Conservation (phyloP, 2,113 vertebrate species). For the Nettapus auritus region DNA sequence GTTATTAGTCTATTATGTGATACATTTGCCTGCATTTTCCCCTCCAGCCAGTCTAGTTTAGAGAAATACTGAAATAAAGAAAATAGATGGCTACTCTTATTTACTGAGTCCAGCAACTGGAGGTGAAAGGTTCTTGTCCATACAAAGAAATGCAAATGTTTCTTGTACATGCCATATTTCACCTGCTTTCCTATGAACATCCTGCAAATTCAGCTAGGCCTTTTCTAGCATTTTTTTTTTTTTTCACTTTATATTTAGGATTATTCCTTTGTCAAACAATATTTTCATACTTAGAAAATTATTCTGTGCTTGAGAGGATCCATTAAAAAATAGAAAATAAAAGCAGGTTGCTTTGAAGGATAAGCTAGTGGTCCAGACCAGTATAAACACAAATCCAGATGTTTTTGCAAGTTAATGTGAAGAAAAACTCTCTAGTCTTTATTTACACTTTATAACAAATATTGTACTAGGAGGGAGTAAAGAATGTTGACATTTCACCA, state of each 20-base stretch:
- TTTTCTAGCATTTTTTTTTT: constrained; percentile 34
- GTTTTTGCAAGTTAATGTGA: constrained; percentile 44
- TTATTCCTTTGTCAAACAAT: constrained; percentile 25
- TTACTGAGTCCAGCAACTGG: not conserved
- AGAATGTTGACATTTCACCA: constrained; percentile 69
- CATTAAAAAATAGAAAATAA: constrained; percentile 28
- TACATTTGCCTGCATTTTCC: not conserved
- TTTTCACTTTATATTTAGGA: constrained; percentile 24
- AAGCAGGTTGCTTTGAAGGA: constrained; percentile 53
- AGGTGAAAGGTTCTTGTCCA: not conserved
- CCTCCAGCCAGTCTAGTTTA: not conserved
- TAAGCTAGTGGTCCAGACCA: constrained; percentile 19
- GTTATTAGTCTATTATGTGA: not conserved
- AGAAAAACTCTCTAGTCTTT: constrained; percentile 65
- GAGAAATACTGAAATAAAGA: not conserved
- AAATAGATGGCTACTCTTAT: not conserved
- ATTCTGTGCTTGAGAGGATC: constrained; percentile 31
- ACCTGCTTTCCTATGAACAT: not conserved
- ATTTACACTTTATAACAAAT: constrained; percentile 75
- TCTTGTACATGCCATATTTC: not conserved
- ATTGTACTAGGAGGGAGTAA: constrained; percentile 68
- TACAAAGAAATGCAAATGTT: not conserved
- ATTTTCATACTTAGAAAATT: constrained; percentile 48
- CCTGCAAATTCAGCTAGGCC: not conserved
- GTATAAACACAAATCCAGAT: constrained; percentile 67